A percentile compares a stretch with the other conserved stretches of the same genome.
These are phyloP conservation scores for Eulithis prunata DNA, from an alignment of 2,888 invertebrate species.

Conservation along the genomic window DNA sequence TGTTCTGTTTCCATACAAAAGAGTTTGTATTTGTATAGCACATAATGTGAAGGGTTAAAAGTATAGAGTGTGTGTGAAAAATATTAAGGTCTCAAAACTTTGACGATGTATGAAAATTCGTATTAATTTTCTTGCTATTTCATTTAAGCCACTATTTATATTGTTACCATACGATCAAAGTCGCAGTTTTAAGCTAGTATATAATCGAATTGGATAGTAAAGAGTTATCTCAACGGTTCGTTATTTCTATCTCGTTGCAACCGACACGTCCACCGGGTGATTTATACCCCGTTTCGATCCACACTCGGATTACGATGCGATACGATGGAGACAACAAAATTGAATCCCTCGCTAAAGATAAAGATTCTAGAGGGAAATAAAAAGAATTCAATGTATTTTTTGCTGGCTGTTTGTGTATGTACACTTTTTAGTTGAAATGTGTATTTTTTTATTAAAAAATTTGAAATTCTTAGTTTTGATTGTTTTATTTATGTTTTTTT, in stretches of 20 bases:
- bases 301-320: slow-evolving; percentile 24
- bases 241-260: slow-evolving; percentile 22
- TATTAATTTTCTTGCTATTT: no score
- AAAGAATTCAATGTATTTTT: slow-evolving; percentile 10
- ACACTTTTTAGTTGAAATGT: no score
- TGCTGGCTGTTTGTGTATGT: no score
- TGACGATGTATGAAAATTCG: no score
- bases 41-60: no score
- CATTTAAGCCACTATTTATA: no score
- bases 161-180: neutral
- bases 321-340: slow-evolving; percentile 28
- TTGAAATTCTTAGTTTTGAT: no score
- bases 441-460: no score
- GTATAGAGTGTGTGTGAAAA: no score
- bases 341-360: slow-evolving; percentile 22
- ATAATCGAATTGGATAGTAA: neutral
- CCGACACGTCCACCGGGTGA: slow-evolving; percentile 29
- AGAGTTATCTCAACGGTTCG: neutral
- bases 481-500: neutral
- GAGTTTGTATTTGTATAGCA: no score
- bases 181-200: neutral
- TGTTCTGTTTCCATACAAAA: no score
- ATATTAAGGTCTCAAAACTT: no score
- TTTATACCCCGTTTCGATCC: slow-evolving; percentile 28
- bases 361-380: slow-evolving; percentile 4